phyloP scores from a whole-genome alignment of 2,113 vertebrate genomes.

The Nibea coibor region DNA sequence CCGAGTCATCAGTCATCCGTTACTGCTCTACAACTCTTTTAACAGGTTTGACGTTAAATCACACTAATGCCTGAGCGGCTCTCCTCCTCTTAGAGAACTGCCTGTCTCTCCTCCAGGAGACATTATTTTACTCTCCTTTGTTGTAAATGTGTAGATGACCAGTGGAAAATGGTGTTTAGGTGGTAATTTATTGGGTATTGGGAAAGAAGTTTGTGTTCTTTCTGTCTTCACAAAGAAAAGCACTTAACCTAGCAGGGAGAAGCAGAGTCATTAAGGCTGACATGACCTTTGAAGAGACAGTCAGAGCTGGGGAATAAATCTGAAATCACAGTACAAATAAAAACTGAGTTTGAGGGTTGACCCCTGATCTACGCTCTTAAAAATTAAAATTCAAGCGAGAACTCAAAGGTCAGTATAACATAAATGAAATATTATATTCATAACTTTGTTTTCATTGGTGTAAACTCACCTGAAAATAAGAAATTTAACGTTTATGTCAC shows the following conservation, averaged over 20 bases:
- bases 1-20: slow-evolving; percentile 47
- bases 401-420: too few species aligned
- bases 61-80: slow-evolving; percentile 37
- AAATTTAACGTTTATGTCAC: too few species aligned
- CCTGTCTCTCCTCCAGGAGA: slow-evolving; percentile 3
- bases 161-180: not conserved
- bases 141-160: not conserved
- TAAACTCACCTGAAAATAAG: too few species aligned
- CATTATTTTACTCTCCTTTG: slow-evolving; percentile 5
- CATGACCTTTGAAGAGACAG: not conserved
- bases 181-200: not conserved
- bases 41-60: slow-evolving; percentile 53
- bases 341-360: not conserved
- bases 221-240: not conserved
- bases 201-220: too few species aligned
- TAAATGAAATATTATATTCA: too few species aligned
- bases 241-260: too few species aligned
- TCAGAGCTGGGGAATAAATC: not conserved
- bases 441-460: too few species aligned
- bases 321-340: not conserved
- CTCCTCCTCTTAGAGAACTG: slow-evolving; percentile 2
- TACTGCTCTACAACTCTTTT: slow-evolving; percentile 34
- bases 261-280: too few species aligned
- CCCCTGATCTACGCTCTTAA: too few species aligned
- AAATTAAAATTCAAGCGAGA: too few species aligned